Evolutionary conservation across 1,140 invertebrate genomes (phyloP).

Genomic region (Heliconius hermathena): DNA sequence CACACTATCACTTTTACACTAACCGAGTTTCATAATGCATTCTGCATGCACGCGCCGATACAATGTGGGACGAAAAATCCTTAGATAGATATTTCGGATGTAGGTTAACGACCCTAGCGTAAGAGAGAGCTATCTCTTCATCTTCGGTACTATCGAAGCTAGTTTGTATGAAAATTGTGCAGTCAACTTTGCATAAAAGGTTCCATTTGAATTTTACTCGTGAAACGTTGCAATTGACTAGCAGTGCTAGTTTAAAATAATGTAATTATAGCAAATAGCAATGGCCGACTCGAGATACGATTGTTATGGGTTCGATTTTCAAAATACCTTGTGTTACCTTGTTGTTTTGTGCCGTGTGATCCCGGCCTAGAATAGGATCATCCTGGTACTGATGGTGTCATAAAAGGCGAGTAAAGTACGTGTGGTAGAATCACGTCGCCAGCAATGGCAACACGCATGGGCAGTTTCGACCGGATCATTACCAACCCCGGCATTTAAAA

Average conservation of each 20-base stretch:
- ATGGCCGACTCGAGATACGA: not conserved
- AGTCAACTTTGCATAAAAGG: constrained; percentile 8
- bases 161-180: constrained; percentile 9
- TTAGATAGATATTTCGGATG: constrained; percentile 20
- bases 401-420: too few species aligned
- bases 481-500: too few species aligned
- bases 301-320: too few species aligned
- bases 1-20: constrained; percentile 50
- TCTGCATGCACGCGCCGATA: constrained; percentile 31
- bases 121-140: constrained; percentile 2
- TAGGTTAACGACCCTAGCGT: constrained; percentile 14
- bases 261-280: not conserved
- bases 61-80: constrained; percentile 23
- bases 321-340: too few species aligned
- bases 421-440: too few species aligned
- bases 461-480: too few species aligned
- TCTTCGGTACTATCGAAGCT: not conserved
- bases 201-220: not conserved
- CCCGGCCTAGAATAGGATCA: too few species aligned
- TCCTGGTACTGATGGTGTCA: too few species aligned
- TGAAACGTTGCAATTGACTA: not conserved
- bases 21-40: constrained; percentile 41
- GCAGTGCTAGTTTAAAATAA: not conserved
- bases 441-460: too few species aligned
- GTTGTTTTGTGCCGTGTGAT: too few species aligned